These are phyloP conservation scores for Caracal caracal DNA, from an alignment of 2,113 vertebrate species.

Conservation along the genomic window DNA sequence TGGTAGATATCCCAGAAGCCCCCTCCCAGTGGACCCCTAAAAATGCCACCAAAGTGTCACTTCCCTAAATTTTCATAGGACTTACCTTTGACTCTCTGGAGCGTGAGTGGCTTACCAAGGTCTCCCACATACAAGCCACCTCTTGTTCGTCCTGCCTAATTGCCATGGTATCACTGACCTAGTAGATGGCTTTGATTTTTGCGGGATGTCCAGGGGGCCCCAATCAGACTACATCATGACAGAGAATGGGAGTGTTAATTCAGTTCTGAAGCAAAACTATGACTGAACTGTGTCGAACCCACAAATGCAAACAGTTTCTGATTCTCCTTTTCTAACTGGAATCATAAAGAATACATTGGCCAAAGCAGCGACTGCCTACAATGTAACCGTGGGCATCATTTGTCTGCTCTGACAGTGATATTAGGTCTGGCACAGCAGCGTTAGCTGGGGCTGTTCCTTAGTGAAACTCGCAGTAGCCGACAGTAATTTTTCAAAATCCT, in stretches of 20 bases:
- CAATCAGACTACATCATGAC: neutral
- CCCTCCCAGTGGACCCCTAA: neutral
- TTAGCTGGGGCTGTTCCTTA: neutral
- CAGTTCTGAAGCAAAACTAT: neutral
- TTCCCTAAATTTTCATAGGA: neutral
- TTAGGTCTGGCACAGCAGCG: neutral
- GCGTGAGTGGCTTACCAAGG: neutral
- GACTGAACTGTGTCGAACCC: neutral
- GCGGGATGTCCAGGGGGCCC: neutral
- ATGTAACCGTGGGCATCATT: neutral
- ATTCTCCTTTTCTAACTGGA: neutral
- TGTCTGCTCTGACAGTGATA: neutral
- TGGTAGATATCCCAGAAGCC: neutral
- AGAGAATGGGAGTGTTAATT: neutral
- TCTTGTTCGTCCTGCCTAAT: neutral
- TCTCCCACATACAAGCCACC: neutral
- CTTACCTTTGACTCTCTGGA: neutral
- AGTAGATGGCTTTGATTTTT: neutral
- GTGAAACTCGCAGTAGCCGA: neutral
- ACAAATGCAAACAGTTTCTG: neutral
- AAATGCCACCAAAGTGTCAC: neutral
- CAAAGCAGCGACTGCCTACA: neutral
- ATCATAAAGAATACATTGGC: neutral
- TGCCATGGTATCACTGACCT: neutral
- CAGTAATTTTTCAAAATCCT: neutral